Base-by-base conservation (phyloP, 2,888 invertebrate species). In the Eupithecia tripunctaria region DNA sequence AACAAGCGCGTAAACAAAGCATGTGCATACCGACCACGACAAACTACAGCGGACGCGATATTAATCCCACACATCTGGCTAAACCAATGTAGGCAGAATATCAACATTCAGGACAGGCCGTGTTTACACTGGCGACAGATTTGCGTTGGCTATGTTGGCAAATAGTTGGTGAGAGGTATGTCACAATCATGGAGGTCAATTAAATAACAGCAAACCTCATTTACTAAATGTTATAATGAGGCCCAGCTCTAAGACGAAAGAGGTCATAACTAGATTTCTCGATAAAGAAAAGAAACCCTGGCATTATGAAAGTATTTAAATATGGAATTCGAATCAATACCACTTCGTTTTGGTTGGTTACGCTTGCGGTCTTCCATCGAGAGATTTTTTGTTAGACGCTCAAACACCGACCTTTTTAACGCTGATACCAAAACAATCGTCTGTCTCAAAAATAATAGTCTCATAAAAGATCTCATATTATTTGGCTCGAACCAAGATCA, bases 71-170 rank as follows among this genome's bases (percentile, higher is more conserved):
- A 21, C 67, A 72, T 71, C 51, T 71, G 68, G 59, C 32, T 74
- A 64, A 71, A 67, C 62, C 62, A 63, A 69, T 82, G 83, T 72
- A 74, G 38, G 38, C 70, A 36, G 63, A 64, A 64, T 64, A 64
- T 41, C 64, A 36, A 64, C 60, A 60, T 60, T 29, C 60, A 29
- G 29, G 10, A 60, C 21, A 5, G 56, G 12, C 25, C 25, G 60
- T 60, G 60, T 60, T 60, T 27, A 60, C 8, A 60, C 29, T 29
- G 60, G 18, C 18, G 60, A 18, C 29, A 60, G 60, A 60, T 60
- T 60, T 59, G 29, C 15, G 59, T 60, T 3, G 59, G 25, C 25
- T 15, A 25, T 59, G 10, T 29, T 60, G 7, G 2, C 2, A 18
- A 60, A 29, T 29, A 60, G 8, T 8, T 60, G 4, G 6, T 51